Conservation (phyloP, 2,888 invertebrate genomes). For the Erynnis tages region DNA sequence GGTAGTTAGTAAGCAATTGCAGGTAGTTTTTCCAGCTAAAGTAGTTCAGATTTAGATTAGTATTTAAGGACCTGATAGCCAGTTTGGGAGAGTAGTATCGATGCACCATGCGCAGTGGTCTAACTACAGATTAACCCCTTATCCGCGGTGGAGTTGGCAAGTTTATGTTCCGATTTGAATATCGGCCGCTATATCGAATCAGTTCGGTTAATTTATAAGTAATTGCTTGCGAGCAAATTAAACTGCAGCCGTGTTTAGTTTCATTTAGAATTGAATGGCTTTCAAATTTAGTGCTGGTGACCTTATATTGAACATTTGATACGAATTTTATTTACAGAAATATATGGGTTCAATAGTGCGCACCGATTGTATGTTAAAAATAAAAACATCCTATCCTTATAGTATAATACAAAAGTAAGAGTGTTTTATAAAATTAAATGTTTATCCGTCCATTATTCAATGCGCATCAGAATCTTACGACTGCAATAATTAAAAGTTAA, state of each 20-base stretch:
- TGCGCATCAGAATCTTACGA: too few relatives aligned
- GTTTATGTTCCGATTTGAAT: slow-evolving; percentile 22
- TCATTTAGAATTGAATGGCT: slow-evolving; percentile 2
- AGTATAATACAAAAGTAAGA: too few relatives aligned
- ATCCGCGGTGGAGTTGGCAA: slow-evolving; percentile 27
- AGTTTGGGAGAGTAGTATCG: slow-evolving; percentile 36
- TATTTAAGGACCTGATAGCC: slow-evolving; percentile 45
- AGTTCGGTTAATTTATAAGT: slow-evolving; percentile 14
- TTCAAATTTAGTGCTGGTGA: too few relatives aligned
- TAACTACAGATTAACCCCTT: slow-evolving; percentile 46
- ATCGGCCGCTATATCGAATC: slow-evolving; percentile 15
- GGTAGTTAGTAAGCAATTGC: too few relatives aligned
- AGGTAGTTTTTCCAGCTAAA: slow-evolving; percentile 34
- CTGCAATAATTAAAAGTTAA: too few relatives aligned
- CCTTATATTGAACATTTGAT: too few relatives aligned
- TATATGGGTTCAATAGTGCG: too few relatives aligned
- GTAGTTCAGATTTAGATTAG: slow-evolving; percentile 41
- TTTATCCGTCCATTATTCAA: too few relatives aligned
- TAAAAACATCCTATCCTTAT: too few relatives aligned
- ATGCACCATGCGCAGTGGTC: slow-evolving; percentile 37
- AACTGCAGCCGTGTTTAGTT: not conserved
- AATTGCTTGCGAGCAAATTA: slow-evolving; percentile 8
- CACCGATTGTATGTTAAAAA: too few relatives aligned
- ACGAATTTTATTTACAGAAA: too few relatives aligned
- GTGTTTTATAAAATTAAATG: too few relatives aligned